Base-by-base conservation (phyloP, 1,140 invertebrate genomes). In the Drosophila parvula region DNA sequence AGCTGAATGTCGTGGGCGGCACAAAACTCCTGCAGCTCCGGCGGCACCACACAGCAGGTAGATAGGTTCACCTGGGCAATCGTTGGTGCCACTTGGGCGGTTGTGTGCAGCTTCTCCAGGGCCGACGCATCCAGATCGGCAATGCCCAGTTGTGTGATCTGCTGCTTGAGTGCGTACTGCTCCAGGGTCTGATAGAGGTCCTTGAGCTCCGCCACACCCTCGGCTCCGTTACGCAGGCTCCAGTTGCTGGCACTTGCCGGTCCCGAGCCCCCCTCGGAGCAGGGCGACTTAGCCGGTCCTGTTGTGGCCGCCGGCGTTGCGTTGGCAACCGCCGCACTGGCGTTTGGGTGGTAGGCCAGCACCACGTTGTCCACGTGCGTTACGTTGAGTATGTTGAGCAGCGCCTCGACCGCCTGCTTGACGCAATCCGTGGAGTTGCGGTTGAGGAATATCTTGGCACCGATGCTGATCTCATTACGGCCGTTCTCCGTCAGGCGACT, bases 11-110 rank as follows among this genome's bases (percentile, higher is more conserved):
- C 96, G 85, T 98, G 95, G 77, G 96, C 95, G 88, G 96, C 96
- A 59, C 98, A 97, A 93, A 98, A 99, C 57, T 95, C 94, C 90
- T 97, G 96, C 61, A 99, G 94, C 11, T 96, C 95, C 22, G 96
- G 95, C 12, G 98, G 98, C 64, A 99, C 98, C 5, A 98, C 96
- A 94, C 98, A 99, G 92, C 98, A 99, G 4, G 96, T 96, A 2
- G 97, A 96, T 51, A 99, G 94, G 93, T 98, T 99, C 68, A 99
- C 98, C 93, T 99, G 98, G 73, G 98, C 96, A 62, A 98, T 98
- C 74, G 94, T 95, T 16, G 98, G 98, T 81, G 97, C 97, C 2
- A 98, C 96, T 73, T 94, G 93, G n/a, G 97, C 95, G 93, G 95
- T 95, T 14, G 95, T 93, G 92, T 97, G 95, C 0, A 99, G 92